These are phyloP conservation scores for Globodera ellingtonae DNA, from an alignment of 1,140 invertebrate species.

Conservation along the genomic window DNA sequence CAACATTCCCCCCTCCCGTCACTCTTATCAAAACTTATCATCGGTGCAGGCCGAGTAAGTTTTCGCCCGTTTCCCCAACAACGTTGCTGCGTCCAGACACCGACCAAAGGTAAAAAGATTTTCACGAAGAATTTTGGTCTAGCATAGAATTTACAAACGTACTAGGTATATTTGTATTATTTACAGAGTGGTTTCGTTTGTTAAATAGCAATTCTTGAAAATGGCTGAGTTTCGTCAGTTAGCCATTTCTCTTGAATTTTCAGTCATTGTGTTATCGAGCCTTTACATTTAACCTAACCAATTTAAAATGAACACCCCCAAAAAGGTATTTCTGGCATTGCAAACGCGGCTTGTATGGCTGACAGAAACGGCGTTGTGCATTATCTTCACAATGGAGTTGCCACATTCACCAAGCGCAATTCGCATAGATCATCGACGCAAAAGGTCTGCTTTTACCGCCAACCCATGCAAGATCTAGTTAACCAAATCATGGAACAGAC, in stretches of 20 bases:
- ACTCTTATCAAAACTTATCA: slow-evolving; percentile 7
- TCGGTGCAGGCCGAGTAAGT: neutral
- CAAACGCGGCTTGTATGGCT: neutral
- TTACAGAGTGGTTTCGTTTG: too few species aligned
- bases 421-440: neutral
- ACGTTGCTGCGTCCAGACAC: neutral
- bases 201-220: too few species aligned
- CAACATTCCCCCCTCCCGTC: neutral
- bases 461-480: too few species aligned
- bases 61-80: neutral
- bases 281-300: too few species aligned
- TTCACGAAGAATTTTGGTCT: too few species aligned
- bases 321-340: neutral
- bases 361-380: neutral
- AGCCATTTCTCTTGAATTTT: too few species aligned
- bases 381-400: neutral
- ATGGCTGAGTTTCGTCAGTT: too few species aligned
- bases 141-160: too few species aligned
- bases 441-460: neutral
- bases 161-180: too few species aligned
- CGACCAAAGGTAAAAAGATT: neutral
- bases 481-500: too few species aligned
- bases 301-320: too few species aligned
- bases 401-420: neutral
- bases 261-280: too few species aligned